A percentile compares a stretch with the other conserved stretches of the same genome.
Evolutionary conservation across 2,888 invertebrate species (phyloP).

Genomic region (Andrena fulva): DNA sequence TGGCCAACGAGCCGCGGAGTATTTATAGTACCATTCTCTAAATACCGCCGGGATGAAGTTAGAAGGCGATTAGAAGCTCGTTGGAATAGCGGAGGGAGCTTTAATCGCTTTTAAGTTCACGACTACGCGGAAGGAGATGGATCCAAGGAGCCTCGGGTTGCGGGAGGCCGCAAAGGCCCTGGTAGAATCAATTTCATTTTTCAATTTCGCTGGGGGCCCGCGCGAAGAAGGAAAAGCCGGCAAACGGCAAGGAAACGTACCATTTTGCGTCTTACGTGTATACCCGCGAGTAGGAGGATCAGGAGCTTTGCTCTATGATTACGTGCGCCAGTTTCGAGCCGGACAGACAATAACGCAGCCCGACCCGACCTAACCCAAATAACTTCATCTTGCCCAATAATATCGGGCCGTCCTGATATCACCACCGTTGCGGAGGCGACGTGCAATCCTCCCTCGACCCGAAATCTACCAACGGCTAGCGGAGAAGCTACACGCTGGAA

Average conservation of each 20-base stretch:
- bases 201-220: conserved; percentile 64
- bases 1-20: no score
- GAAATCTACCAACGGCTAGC: conserved; percentile 49
- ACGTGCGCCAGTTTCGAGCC: conserved; percentile 69
- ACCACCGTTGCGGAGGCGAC: conserved; percentile 42
- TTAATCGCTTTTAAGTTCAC: conserved; percentile 59
- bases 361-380: conserved; percentile 75
- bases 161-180: conserved; percentile 52
- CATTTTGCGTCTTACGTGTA: conserved; percentile 70
- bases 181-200: conserved; percentile 73
- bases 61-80: no score
- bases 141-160: conserved; percentile 61
- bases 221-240: conserved; percentile 58
- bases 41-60: no score
- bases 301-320: conserved; percentile 76
- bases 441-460: conserved; percentile 62
- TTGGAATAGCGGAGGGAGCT: background rate
- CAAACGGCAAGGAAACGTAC: conserved; percentile 60
- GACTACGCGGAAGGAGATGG: conserved; percentile 49
- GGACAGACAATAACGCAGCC: conserved; percentile 73
- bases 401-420: conserved; percentile 64
- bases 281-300: conserved; percentile 67
- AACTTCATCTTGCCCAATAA: conserved; percentile 75
- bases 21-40: no score
- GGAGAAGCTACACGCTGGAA: conserved; percentile 54